phyloP scores from a whole-genome alignment of 1,140 invertebrate genomes.

The Drosophila malerkotliana region DNA sequence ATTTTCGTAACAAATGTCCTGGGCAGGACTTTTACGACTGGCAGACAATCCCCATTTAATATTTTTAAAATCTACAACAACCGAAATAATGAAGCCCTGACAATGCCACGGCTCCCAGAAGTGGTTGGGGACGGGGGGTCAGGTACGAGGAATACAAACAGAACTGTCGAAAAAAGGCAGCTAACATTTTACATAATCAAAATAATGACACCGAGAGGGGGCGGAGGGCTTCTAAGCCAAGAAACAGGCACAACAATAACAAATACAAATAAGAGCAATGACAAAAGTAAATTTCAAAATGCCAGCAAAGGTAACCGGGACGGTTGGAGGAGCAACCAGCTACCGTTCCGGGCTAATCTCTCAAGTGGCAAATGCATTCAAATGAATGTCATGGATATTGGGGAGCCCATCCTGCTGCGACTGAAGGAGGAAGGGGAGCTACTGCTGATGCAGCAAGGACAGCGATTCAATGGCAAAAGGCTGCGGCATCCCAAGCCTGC shows the following conservation, averaged over 20 bases:
- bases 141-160: slow-evolving; percentile 58
- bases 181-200: slow-evolving; percentile 75
- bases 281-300: slow-evolving; percentile 75
- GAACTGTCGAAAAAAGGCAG: slow-evolving; percentile 70
- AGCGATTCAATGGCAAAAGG: slow-evolving; percentile 66
- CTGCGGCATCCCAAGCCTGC: slow-evolving; percentile 7
- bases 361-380: slow-evolving; percentile 81
- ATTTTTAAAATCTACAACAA: slow-evolving; percentile 62
- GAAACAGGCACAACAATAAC: slow-evolving; percentile 66
- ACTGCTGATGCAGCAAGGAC: slow-evolving; percentile 72
- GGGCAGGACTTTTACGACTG: slow-evolving; percentile 24
- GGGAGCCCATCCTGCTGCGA: slow-evolving; percentile 12
- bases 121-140: slow-evolving; percentile 9
- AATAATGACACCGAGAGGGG: slow-evolving; percentile 66
- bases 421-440: not conserved
- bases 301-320: slow-evolving; percentile 27
- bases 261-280: slow-evolving; percentile 74
- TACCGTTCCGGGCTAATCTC: slow-evolving; percentile 64
- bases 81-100: slow-evolving; percentile 19
- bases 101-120: slow-evolving; percentile 29
- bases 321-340: not conserved
- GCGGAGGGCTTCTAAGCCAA: slow-evolving; percentile 43
- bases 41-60: slow-evolving; percentile 56
- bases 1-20: slow-evolving; percentile 52
- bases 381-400: slow-evolving; percentile 72